phyloP scores from a whole-genome alignment of 2,888 invertebrate species.

The Ochropleura plecta region DNA sequence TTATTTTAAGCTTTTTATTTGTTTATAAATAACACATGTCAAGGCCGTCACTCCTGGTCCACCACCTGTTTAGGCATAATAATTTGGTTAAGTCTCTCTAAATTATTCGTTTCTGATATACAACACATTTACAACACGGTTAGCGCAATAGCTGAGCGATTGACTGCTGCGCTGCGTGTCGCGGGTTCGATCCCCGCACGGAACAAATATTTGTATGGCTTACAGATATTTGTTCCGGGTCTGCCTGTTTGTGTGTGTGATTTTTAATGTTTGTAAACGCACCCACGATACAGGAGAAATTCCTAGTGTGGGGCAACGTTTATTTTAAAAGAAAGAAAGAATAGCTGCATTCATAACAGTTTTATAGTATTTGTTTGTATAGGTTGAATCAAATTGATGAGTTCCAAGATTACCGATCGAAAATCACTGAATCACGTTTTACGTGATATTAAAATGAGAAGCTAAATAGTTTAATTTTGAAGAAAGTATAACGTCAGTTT shows the following conservation, averaged over 20 bases:
- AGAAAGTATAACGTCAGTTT: conserved; percentile 39
- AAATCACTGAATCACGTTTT: conserved; percentile 42
- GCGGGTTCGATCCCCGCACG: no score
- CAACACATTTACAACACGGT: background rate
- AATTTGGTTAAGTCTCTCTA: background rate
- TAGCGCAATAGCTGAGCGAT: no score
- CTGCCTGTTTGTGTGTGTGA: no score
- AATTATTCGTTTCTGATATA: background rate
- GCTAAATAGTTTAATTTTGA: conserved; percentile 49
- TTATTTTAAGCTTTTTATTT: no score
- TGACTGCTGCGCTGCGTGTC: no score
- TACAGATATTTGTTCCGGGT: no score
- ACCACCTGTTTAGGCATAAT: background rate
- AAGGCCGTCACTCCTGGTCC: background rate
- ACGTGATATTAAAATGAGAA: conserved; percentile 31
- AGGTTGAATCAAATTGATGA: background rate
- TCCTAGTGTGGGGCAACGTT: no score
- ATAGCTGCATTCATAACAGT: background rate
- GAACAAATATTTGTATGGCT: no score
- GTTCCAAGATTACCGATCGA: background rate
- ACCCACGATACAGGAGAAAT: no score
- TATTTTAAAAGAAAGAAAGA: no score
- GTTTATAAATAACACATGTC: no score
- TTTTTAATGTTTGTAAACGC: no score
- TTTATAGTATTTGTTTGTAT: background rate